Percentiles rank a stretch among this genome's conserved stretches.
These are phyloP conservation scores for Polypedilum vanderplanki DNA, from an alignment of 1,140 invertebrate species.

Conservation along the genomic window DNA sequence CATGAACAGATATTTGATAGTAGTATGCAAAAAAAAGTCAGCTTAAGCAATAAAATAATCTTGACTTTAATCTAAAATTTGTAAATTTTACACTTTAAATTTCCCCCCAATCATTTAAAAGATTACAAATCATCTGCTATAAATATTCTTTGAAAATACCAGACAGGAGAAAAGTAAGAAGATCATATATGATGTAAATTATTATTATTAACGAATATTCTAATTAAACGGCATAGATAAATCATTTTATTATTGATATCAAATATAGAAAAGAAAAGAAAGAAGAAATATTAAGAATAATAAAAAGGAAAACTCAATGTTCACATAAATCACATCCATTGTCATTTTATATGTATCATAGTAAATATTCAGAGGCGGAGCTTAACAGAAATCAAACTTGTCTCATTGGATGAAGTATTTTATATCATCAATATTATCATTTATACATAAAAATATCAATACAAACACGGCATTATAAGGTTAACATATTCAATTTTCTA, in stretches of 20 bases:
- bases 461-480: too few relatives aligned
- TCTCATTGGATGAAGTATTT: background rate
- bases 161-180: too few relatives aligned
- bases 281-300: background rate
- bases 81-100: background rate
- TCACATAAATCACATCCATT: constrained; percentile 8
- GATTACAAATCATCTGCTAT: too few relatives aligned
- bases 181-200: background rate
- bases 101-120: too few relatives aligned
- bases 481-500: too few relatives aligned
- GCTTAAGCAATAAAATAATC: background rate
- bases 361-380: background rate
- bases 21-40: background rate
- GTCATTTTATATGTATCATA: constrained; percentile 13
- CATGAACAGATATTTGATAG: background rate
- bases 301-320: background rate
- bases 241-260: constrained; percentile 1
- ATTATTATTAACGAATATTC: background rate
- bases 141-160: too few relatives aligned
- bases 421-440: too few relatives aligned
- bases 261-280: background rate
- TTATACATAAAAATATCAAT: too few relatives aligned
- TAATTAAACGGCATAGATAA: background rate
- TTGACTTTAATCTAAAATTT: background rate
- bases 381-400: background rate